These are phyloP conservation scores for Phycodurus eques DNA, from an alignment of 2,113 vertebrate genomes.

Conservation along the genomic window DNA sequence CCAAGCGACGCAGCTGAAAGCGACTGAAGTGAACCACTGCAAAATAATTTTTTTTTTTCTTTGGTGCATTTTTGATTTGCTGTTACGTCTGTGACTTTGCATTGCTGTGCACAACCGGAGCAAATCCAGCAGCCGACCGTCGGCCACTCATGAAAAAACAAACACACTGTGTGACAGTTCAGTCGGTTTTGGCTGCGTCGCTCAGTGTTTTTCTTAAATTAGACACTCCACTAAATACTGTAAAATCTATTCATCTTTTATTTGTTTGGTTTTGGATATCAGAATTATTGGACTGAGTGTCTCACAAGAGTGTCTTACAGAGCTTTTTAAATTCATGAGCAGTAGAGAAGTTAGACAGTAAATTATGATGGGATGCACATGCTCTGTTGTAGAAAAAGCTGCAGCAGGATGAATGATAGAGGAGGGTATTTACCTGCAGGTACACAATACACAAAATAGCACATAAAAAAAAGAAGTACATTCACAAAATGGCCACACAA, in stretches of 20 bases:
- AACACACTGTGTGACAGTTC: no score
- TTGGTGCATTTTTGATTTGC: no score
- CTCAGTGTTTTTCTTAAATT: constrained; percentile 2
- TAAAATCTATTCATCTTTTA: background rate
- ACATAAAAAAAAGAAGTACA: background rate
- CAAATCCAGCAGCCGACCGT: no score
- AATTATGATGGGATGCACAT: background rate
- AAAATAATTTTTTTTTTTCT: no score
- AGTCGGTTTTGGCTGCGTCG: no score
- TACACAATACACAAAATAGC: no score
- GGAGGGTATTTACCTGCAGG: background rate
- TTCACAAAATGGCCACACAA: background rate
- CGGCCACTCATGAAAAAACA: no score
- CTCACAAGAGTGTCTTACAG: background rate
- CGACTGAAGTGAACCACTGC: no score
- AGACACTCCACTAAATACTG: background rate
- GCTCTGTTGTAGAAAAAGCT: background rate
- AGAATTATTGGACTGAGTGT: constrained; percentile 3
- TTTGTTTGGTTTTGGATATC: constrained; percentile 4
- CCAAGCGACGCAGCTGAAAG: no score
- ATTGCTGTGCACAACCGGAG: no score
- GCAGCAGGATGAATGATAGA: background rate
- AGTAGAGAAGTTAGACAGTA: background rate
- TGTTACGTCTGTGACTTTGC: no score
- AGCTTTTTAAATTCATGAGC: background rate